These are phyloP conservation scores for Forbesichthys agassizii DNA, from an alignment of 2,113 vertebrate genomes.

Conservation along the genomic window DNA sequence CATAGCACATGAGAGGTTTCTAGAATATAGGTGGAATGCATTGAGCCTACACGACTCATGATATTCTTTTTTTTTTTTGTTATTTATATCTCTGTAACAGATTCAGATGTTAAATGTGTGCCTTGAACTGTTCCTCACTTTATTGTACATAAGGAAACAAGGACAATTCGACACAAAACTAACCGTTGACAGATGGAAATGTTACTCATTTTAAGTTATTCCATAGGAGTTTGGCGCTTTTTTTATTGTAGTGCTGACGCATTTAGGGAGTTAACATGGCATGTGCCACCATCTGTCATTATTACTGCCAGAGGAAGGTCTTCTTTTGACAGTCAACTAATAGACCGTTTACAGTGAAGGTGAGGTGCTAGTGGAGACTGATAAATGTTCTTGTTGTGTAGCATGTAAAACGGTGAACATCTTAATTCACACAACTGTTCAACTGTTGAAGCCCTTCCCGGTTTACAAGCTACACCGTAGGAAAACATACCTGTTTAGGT, in stretches of 20 bases:
- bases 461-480: too few species aligned
- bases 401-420: too few species aligned
- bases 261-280: conserved; percentile 49
- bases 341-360: too few species aligned
- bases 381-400: too few species aligned
- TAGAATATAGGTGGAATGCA: conserved; percentile 31
- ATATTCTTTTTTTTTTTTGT: conserved; percentile 54
- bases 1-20: conserved; percentile 12
- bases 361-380: too few species aligned
- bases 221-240: conserved; percentile 81
- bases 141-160: conserved; percentile 81
- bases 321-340: conserved; percentile 24
- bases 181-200: conserved; percentile 84
- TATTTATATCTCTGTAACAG: conserved; percentile 76
- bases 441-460: too few species aligned
- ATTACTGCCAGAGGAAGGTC: conserved; percentile 14
- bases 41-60: conserved; percentile 55
- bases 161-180: conserved; percentile 77
- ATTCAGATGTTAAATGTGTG: conserved; percentile 80
- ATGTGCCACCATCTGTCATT: conserved; percentile 26
- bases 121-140: conserved; percentile 90
- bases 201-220: conserved; percentile 73
- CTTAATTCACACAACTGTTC: too few species aligned
- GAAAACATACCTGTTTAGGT: too few species aligned
- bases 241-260: conserved; percentile 61